Evolutionary conservation across 2,113 vertebrate genomes (phyloP).

Genomic region (Sinocyclocheilus maitianheensis): DNA sequence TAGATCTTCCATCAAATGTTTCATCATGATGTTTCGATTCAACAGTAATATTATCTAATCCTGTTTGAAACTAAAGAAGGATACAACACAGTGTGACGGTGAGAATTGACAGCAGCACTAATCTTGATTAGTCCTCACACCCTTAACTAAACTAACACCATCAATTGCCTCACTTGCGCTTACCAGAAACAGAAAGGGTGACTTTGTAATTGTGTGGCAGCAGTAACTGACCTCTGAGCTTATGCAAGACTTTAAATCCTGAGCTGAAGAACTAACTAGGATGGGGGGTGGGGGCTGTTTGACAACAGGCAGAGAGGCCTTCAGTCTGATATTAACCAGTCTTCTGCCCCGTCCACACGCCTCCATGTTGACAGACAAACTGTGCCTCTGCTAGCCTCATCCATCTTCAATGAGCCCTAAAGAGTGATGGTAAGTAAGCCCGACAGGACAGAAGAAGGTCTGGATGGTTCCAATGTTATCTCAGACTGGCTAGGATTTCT

Average conservation of each 20-base stretch:
- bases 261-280: background rate
- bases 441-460: slow-evolving; percentile 72
- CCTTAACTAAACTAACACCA: background rate
- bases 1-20: too few relatives aligned
- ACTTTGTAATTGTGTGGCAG: background rate
- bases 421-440: slow-evolving; percentile 71
- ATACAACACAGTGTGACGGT: background rate
- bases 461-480: slow-evolving; percentile 71
- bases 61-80: background rate
- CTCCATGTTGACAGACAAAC: slow-evolving; percentile 77
- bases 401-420: slow-evolving; percentile 77
- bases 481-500: slow-evolving; percentile 58
- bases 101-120: background rate
- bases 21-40: background rate
- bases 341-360: slow-evolving; percentile 70
- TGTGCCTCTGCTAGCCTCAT: slow-evolving; percentile 71
- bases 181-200: background rate
- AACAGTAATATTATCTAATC: background rate
- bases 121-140: background rate
- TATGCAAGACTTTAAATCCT: background rate
- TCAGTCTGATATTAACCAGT: slow-evolving; percentile 76
- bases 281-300: background rate
- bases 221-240: background rate
- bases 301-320: slow-evolving; percentile 44
- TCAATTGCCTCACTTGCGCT: background rate